Base-by-base conservation (phyloP, 2,797 vertebrate genomes). In the Crocodylus rhombifer region DNA sequence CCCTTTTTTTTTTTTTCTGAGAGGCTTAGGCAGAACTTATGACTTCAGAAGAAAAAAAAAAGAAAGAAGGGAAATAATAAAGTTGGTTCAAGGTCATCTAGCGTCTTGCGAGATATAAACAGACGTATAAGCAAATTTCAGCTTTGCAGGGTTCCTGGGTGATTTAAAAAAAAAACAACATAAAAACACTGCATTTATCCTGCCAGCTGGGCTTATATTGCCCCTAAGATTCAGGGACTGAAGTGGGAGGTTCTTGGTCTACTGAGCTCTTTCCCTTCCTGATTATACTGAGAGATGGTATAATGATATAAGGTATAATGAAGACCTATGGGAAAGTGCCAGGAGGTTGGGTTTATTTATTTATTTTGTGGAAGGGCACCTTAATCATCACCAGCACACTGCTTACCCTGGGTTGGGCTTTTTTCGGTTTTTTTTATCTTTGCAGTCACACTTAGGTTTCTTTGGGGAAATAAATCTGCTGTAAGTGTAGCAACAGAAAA, bases 401-500 rank as follows among this genome's bases (percentile, higher is more conserved):
- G 82, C 77, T 93, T 64, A n/a, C 17, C 56, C 51, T 33, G 9
- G 30, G 2, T 5, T 5, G 10, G 2, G 14, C 67, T 42, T 42
- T 30, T 16, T 14, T 7, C 26, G 8, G 58, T 15, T 87, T 77
- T 88, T 85, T 92, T 69, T 26, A 60, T 84, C 76, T 93, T 88
- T 56, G 15, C 77, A 82, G 75, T 91, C 89, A 90, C 92, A 92
- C 87, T 42, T 90, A 42, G 55, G 65, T 95, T 91, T 94, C 91
- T 96, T 95, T 57, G 25, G 92, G 88, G 93, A 92, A 80, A 94
- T 92, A 95, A 92, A 92, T 80, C 83, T 64, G 69, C 33, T 77
- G 20, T 95, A 86, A 5, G 81, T 60, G 76, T 71, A 93, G 85
- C 85, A 79, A 30, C 55, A 94, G 80, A 79, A 83, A 86, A 84